phyloP scores from a whole-genome alignment of 2,113 vertebrate species.

The Harpagus bidentatus region DNA sequence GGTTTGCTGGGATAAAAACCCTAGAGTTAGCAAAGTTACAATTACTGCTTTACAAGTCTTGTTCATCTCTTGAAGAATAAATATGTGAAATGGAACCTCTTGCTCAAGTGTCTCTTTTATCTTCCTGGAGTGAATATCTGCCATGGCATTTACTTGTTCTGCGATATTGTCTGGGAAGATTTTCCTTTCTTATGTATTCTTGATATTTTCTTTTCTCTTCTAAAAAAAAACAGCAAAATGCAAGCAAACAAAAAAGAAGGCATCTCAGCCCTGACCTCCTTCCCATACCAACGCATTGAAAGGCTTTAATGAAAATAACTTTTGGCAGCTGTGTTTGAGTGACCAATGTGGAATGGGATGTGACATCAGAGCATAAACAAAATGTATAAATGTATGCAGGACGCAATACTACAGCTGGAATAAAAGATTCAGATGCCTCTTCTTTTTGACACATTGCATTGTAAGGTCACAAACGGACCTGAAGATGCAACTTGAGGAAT shows the following conservation, averaged over 20 bases:
- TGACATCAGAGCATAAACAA: conserved; percentile 31
- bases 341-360: conserved; percentile 13
- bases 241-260: conserved; percentile 22
- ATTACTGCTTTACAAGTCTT: background rate
- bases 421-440: background rate
- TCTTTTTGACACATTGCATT: conserved; percentile 44
- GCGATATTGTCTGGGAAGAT: background rate
- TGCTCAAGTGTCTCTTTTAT: conserved; percentile 10
- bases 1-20: background rate
- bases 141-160: background rate
- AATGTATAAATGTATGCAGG: conserved; percentile 11
- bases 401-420: background rate
- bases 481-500: background rate
- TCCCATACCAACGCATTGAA: conserved; percentile 12
- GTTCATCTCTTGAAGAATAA: background rate
- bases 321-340: conserved; percentile 57
- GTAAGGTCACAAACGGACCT: background rate
- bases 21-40: background rate
- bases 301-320: conserved; percentile 67
- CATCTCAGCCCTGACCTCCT: background rate
- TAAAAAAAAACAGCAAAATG: background rate
- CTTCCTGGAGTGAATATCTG: background rate
- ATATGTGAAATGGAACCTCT: background rate
- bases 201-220: background rate
- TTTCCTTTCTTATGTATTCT: background rate